phyloP scores from a whole-genome alignment of 2,888 invertebrate species.

The Scotopteryx bipunctaria region DNA sequence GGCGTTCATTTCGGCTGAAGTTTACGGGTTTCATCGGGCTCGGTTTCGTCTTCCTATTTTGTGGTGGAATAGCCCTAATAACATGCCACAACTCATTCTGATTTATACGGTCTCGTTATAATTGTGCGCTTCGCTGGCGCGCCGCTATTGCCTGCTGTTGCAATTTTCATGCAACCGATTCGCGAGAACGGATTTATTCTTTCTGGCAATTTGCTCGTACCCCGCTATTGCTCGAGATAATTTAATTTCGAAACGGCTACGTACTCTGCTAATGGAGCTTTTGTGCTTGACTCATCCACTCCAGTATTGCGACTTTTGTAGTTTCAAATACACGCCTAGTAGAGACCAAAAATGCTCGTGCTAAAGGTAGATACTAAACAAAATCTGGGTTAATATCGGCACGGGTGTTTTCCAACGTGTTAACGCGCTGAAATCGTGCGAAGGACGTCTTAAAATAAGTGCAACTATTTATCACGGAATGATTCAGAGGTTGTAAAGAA shows the following conservation, averaged over 20 bases:
- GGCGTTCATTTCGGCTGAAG: conserved; percentile 47
- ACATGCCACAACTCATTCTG: conserved; percentile 83
- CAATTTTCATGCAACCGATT: conserved; percentile 80
- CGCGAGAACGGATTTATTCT: conserved; percentile 76
- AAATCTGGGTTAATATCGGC: conserved; percentile 64
- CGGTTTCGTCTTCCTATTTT: conserved; percentile 70
- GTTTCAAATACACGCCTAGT: conserved; percentile 42
- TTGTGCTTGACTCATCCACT: conserved; percentile 53
- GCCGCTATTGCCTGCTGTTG: conserved; percentile 74
- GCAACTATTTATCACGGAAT: conserved; percentile 66
- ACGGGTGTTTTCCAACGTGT: conserved; percentile 68
- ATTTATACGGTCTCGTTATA: conserved; percentile 83
- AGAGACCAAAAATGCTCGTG: conserved; percentile 47
- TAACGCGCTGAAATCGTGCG: conserved; percentile 69
- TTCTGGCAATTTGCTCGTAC: conserved; percentile 73
- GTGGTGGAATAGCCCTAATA: conserved; percentile 78
- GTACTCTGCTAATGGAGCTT: conserved; percentile 58
- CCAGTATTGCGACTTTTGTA: conserved; percentile 45
- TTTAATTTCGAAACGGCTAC: conserved; percentile 61
- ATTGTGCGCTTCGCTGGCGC: conserved; percentile 79
- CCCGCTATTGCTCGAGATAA: conserved; percentile 61
- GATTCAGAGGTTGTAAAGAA: conserved; percentile 63
- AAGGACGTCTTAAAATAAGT: conserved; percentile 78
- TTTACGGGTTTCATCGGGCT: conserved; percentile 67
- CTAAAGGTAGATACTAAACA: conserved; percentile 51